Conservation (phyloP, 2,797 vertebrate genomes). For the Onychomys torridus region DNA sequence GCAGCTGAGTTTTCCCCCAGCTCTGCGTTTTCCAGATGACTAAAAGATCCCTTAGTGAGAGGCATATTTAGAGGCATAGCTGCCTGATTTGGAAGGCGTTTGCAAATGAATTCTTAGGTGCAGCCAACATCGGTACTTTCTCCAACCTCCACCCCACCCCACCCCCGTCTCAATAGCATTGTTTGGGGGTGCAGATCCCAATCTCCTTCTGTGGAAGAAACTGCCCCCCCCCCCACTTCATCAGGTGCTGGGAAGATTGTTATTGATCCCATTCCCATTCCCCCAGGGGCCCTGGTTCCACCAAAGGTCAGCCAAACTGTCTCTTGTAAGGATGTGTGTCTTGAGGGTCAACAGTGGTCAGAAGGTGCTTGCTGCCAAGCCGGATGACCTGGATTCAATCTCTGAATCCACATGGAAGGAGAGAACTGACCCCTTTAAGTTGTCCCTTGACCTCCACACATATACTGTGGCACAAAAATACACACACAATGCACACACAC, state of each 20-base stretch:
- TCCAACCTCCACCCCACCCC: not conserved
- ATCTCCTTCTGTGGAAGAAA: not conserved
- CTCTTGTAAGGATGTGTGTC: not conserved
- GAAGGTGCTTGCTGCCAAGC: not conserved
- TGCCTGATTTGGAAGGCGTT: slow-evolving; percentile 44
- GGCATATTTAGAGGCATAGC: slow-evolving; percentile 61
- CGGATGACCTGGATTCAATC: not conserved
- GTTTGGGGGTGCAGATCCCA: not conserved
- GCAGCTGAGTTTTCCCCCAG: slow-evolving; percentile 49
- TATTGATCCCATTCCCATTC: not conserved
- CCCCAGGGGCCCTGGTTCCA: not conserved
- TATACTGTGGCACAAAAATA: too few relatives aligned
- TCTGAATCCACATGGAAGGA: not conserved
- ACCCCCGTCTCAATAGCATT: not conserved
- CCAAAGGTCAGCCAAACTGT: not conserved
- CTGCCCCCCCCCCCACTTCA: too few relatives aligned
- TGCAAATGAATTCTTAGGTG: slow-evolving; percentile 13
- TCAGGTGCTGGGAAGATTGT: not conserved
- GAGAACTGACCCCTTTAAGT: too few relatives aligned
- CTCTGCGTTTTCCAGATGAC: slow-evolving; percentile 67
- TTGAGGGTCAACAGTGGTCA: not conserved
- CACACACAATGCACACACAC: too few relatives aligned
- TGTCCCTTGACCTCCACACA: not conserved
- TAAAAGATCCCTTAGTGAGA: slow-evolving; percentile 32
- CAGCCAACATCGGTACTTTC: slow-evolving; percentile 13